phyloP scores from a whole-genome alignment of 1,140 invertebrate species.

The Zeugodacus cucurbitae region DNA sequence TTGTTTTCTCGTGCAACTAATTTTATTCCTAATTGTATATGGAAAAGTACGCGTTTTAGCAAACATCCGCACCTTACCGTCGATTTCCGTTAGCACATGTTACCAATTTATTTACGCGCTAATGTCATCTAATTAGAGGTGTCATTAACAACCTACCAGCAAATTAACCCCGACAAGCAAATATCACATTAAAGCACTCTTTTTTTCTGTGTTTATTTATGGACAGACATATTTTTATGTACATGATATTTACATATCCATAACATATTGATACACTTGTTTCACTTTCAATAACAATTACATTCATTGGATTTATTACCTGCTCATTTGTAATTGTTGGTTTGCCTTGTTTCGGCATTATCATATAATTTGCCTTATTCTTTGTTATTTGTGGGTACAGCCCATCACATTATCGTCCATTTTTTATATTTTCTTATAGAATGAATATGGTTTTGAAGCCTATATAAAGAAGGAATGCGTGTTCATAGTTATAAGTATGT shows the following conservation, averaged over 20 bases:
- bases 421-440: neutral
- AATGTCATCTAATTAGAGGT: constrained; percentile 63
- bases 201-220: constrained; percentile 1
- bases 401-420: neutral
- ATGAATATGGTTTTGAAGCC: neutral
- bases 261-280: constrained; percentile 41
- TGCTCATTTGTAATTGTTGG: constrained; percentile 56
- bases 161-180: constrained; percentile 31
- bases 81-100: neutral
- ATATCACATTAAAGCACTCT: neutral
- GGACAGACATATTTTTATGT: neutral
- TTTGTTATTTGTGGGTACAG: constrained; percentile 3
- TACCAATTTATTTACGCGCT: constrained; percentile 42
- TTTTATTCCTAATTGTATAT: neutral
- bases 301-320: constrained; percentile 57
- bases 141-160: constrained; percentile 56
- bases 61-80: neutral
- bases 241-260: neutral
- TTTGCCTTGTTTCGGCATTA: neutral
- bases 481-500: no score
- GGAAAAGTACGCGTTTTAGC: neutral
- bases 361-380: constrained; percentile 6
- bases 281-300: constrained; percentile 60
- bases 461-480: neutral
- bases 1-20: no score